A percentile compares a stretch with the other conserved stretches of the same genome.
Conservation (phyloP, 2,888 invertebrate species). For the Gymnosoma rotundatum region DNA sequence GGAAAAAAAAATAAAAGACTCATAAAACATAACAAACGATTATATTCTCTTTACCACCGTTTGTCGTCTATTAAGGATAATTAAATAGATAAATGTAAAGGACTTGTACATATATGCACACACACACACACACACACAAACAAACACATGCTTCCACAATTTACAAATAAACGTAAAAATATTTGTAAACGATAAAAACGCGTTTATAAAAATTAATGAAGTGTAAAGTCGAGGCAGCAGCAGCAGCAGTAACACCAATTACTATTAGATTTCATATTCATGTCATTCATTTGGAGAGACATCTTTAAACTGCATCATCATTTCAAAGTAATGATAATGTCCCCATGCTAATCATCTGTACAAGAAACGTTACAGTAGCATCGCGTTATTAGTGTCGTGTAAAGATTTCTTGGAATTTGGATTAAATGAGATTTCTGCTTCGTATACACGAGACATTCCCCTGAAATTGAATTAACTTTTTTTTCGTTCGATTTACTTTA, state of each 20-base stretch:
- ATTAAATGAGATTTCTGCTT: slow-evolving; percentile 65
- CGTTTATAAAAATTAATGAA: slow-evolving; percentile 67
- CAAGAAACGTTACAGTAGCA: slow-evolving; percentile 35
- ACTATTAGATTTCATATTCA: slow-evolving; percentile 41
- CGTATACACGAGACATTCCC: slow-evolving; percentile 59
- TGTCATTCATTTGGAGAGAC: slow-evolving; percentile 29
- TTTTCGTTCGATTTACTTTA: slow-evolving; percentile 14
- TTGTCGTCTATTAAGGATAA: slow-evolving; percentile 75
- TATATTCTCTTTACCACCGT: slow-evolving; percentile 58
- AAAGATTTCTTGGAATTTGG: slow-evolving; percentile 62
- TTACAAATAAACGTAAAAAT: slow-evolving; percentile 70
- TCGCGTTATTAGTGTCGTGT: slow-evolving; percentile 3
- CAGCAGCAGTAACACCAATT: slow-evolving; percentile 32
- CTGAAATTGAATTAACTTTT: slow-evolving; percentile 23
- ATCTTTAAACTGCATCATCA: slow-evolving; percentile 57
- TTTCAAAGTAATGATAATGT: not conserved
- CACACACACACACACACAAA: not conserved
- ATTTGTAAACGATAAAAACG: slow-evolving; percentile 69
- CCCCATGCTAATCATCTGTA: slow-evolving; percentile 40
- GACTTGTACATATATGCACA: slow-evolving; percentile 50
- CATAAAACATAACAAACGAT: slow-evolving; percentile 58
- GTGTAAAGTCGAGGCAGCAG: slow-evolving; percentile 52
- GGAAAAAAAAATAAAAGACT: slow-evolving; percentile 21
- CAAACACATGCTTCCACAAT: slow-evolving; percentile 69
- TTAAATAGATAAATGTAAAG: slow-evolving; percentile 75